Base-by-base conservation (phyloP, 2,113 vertebrate species). In the Rhinichthys klamathensis region DNA sequence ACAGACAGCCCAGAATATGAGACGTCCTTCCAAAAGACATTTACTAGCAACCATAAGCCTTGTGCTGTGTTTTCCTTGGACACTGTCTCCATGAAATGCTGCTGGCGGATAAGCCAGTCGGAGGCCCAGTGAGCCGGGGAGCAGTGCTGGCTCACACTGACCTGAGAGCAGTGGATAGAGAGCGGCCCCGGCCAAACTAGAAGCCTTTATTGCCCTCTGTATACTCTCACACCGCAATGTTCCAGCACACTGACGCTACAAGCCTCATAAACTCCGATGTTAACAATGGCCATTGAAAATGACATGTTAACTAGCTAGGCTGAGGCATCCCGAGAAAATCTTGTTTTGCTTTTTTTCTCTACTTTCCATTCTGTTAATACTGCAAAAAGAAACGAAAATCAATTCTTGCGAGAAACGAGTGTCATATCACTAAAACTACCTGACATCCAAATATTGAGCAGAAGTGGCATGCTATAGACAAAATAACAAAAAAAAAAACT, bases 21-120 rank as follows among this genome's bases (percentile, higher is more conserved):
- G 87, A 90, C 83, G 92, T 87, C 49, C 79, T 91, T 93, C 90
- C 90, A 91, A 91, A 89, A 86, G 89, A 91, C 85, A 87, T 92
- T 93, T 41, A n/a, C 87, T 90, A 89, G 90, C 86, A 63, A 89
- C 90, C 90, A 85, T 84, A 85, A 92, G 90, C 89, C 90, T 85
- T 87, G 81, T 86, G 88, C 85, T 87, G 89, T 90, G 89, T 94
- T 94, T 94, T 92, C 81, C 89, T 93, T 93, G 92, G 92, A 93
- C 88, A 89, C 83, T 85, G 77, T 49, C 87, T 84, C 88, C 86
- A 87, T 75, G 89, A 72, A 86, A 84, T 67, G 46, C 88, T 90
- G 81, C 87, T 88, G 89, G 89, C 89, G 60, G 74, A 32, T 84
- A 89, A 91, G 88, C 84, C 84, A 89, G 86, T 73, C 73, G 72